Evolutionary conservation across 2,797 vertebrate genomes (phyloP).

Genomic region (Cercopithecus hamlyni): DNA sequence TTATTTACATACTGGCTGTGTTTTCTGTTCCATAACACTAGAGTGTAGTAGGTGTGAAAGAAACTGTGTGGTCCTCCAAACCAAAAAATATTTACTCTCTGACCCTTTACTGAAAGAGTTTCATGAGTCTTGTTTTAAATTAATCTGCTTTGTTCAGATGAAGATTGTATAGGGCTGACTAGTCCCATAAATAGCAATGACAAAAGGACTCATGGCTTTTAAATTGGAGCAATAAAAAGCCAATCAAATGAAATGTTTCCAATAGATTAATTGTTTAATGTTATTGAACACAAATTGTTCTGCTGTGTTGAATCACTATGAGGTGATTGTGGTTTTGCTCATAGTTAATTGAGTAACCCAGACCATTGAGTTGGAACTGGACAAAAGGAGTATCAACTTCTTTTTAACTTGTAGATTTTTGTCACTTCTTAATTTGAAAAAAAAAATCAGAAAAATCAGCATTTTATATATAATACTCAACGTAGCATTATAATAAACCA

Average conservation of each 20-base stretch:
- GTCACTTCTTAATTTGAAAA: not conserved
- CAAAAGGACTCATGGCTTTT: not conserved
- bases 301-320: constrained; percentile 35
- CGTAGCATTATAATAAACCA: not conserved
- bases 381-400: not conserved
- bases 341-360: constrained; percentile 52
- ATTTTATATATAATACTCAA: not conserved
- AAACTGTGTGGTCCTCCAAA: accelerated
- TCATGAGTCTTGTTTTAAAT: not conserved
- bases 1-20: not conserved
- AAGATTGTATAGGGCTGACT: not conserved
- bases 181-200: not conserved
- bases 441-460: not conserved
- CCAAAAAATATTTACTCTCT: not conserved
- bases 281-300: not conserved
- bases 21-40: not conserved
- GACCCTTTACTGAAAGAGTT: not conserved
- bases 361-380: constrained; percentile 36
- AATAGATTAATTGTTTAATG: not conserved
- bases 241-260: not conserved
- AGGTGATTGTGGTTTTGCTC: constrained; percentile 45
- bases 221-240: not conserved
- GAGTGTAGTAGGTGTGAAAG: not conserved
- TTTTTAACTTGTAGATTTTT: not conserved
- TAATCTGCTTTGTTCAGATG: not conserved